These are phyloP conservation scores for Lutraria lutraria DNA, from an alignment of 2,888 invertebrate genomes.

Conservation along the genomic window DNA sequence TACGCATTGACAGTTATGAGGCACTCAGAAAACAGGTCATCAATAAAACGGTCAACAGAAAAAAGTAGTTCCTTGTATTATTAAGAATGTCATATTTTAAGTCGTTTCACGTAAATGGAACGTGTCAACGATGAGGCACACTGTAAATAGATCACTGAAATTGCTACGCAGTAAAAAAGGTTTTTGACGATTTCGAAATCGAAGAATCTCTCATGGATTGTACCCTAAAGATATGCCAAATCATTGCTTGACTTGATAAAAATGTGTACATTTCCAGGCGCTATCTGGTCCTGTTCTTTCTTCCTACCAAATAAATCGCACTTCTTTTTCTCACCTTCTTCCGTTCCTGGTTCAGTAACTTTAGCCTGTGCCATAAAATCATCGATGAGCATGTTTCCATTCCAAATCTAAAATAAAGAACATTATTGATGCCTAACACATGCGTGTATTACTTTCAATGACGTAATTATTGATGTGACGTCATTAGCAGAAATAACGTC, in stretches of 20 bases:
- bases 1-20: background rate
- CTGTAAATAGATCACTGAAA: background rate
- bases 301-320: slow-evolving; percentile 75
- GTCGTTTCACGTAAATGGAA: no score
- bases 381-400: slow-evolving; percentile 85
- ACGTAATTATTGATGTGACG: no score
- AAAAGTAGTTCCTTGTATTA: background rate
- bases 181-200: background rate
- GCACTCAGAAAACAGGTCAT: background rate
- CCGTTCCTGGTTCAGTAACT: slow-evolving; percentile 73
- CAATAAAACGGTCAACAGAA: background rate
- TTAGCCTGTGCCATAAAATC: slow-evolving; percentile 84
- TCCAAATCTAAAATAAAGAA: slow-evolving; percentile 83
- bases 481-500: no score
- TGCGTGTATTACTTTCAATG: no score
- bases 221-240: slow-evolving; percentile 64
- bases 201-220: background rate
- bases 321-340: slow-evolving; percentile 69
- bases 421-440: no score
- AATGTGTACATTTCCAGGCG: slow-evolving; percentile 80
- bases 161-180: background rate
- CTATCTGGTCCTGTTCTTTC: slow-evolving; percentile 78
- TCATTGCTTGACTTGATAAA: slow-evolving; percentile 82
- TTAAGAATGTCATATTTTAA: no score
- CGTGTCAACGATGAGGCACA: background rate